A percentile compares a stretch with the other conserved stretches of the same genome.
Evolutionary conservation across 1,140 invertebrate genomes (phyloP).

Genomic region (Cherax quadricarinatus): DNA sequence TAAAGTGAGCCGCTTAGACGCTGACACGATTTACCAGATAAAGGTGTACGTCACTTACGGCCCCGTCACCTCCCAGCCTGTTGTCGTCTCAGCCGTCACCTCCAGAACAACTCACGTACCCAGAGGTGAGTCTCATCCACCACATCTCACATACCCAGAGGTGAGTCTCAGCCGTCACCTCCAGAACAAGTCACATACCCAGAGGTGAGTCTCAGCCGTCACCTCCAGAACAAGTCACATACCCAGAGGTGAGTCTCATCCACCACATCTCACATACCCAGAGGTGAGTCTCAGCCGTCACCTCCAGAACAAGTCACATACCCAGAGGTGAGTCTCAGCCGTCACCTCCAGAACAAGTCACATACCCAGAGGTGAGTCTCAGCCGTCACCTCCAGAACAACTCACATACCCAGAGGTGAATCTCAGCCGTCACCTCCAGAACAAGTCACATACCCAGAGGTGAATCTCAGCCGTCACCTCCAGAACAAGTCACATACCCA

Average conservation of each 20-base stretch:
- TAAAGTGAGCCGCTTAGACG: constrained; percentile 58
- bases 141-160: constrained; percentile 3
- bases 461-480: constrained; percentile 31
- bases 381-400: too few species aligned
- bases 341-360: too few species aligned
- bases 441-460: constrained; percentile 40
- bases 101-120: constrained; percentile 36
- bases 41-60: constrained; percentile 59
- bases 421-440: constrained; percentile 58
- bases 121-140: constrained; percentile 47
- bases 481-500: not conserved
- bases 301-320: not conserved
- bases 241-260: constrained; percentile 3
- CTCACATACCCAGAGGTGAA: too few species aligned
- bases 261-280: constrained; percentile 3
- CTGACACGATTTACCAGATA: constrained; percentile 62
- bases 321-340: too few species aligned
- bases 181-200: not conserved
- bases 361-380: too few species aligned
- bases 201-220: constrained; percentile 1
- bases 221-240: not conserved
- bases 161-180: constrained; percentile 9
- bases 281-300: constrained; percentile 6
- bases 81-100: constrained; percentile 59
- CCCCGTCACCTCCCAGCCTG: constrained; percentile 55